phyloP scores from a whole-genome alignment of 1,140 invertebrate species.

The Acromyrmex heyeri region DNA sequence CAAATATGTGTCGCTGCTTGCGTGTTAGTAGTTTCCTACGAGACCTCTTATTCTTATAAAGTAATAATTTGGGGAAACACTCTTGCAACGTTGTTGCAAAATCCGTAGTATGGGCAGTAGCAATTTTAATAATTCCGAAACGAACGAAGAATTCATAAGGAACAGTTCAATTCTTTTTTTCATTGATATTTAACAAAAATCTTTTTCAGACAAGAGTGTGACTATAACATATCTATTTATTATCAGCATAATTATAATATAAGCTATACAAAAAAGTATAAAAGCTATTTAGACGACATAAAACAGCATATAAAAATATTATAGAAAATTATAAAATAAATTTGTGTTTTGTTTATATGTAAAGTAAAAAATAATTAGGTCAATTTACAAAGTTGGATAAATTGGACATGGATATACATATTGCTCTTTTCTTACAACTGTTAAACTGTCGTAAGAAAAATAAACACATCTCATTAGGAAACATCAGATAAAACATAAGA shows the following conservation, averaged over 20 bases:
- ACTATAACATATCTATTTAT: background rate
- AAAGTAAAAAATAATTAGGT: background rate
- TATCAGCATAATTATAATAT: background rate
- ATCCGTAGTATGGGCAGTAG: background rate
- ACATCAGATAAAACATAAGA: slow-evolving; percentile 30
- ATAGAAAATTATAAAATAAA: background rate
- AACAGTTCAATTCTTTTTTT: background rate
- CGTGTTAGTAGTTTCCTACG: slow-evolving; percentile 50
- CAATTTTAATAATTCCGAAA: slow-evolving; percentile 25
- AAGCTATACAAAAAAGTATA: background rate
- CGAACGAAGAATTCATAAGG: background rate
- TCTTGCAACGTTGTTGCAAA: slow-evolving; percentile 4
- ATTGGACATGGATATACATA: background rate
- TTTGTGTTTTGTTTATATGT: background rate
- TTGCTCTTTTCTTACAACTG: background rate
- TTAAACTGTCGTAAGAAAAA: slow-evolving; percentile 13
- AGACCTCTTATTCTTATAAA: slow-evolving; percentile 48
- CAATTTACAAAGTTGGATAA: background rate
- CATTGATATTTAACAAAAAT: background rate
- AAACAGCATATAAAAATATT: background rate
- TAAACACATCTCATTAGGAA: slow-evolving; percentile 13
- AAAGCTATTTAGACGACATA: background rate
- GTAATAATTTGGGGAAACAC: slow-evolving; percentile 45
- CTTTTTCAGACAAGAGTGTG: background rate
- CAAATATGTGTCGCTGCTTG: slow-evolving; percentile 58